A percentile compares a stretch with the other conserved stretches of the same genome.
Evolutionary conservation across 2,888 invertebrate species (phyloP).

Genomic region (Apamea epomidion): DNA sequence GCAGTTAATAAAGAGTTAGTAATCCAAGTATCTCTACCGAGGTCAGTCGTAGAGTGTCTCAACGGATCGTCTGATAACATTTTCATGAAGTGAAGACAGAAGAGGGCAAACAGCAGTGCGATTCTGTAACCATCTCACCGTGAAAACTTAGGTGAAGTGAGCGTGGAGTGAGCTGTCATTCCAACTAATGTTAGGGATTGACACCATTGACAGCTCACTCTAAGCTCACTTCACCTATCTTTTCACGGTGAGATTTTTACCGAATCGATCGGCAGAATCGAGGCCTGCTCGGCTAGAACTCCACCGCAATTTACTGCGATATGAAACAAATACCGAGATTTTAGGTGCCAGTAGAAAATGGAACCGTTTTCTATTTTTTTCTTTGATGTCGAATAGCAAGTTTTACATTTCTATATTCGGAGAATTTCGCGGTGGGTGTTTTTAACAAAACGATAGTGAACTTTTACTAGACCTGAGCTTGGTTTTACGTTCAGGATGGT

Average conservation of each 20-base stretch:
- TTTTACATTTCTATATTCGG: constrained; percentile 9
- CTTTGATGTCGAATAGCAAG: not conserved
- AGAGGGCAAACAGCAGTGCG: constrained; percentile 45
- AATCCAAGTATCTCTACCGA: constrained; percentile 3
- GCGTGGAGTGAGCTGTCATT: no score
- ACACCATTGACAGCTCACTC: no score
- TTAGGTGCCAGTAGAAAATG: not conserved
- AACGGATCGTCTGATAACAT: constrained; percentile 38
- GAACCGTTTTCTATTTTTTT: constrained; percentile 25
- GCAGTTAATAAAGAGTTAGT: constrained; percentile 38
- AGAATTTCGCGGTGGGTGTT: not conserved
- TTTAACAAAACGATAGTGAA: not conserved
- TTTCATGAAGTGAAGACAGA: constrained; percentile 40
- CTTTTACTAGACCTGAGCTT: not conserved
- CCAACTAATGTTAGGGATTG: no score
- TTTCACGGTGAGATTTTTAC: no score
- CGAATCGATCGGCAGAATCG: no score
- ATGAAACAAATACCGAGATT: constrained; percentile 28
- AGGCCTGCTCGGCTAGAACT: constrained; percentile 30
- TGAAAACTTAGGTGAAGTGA: no score
- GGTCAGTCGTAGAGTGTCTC: constrained; percentile 22
- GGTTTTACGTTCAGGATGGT: not conserved
- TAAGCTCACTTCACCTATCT: no score
- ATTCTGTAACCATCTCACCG: no score
- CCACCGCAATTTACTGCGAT: constrained; percentile 27